Evolutionary conservation across 2,888 invertebrate species (phyloP).

Genomic region (Chalcosyrphus nemorum): DNA sequence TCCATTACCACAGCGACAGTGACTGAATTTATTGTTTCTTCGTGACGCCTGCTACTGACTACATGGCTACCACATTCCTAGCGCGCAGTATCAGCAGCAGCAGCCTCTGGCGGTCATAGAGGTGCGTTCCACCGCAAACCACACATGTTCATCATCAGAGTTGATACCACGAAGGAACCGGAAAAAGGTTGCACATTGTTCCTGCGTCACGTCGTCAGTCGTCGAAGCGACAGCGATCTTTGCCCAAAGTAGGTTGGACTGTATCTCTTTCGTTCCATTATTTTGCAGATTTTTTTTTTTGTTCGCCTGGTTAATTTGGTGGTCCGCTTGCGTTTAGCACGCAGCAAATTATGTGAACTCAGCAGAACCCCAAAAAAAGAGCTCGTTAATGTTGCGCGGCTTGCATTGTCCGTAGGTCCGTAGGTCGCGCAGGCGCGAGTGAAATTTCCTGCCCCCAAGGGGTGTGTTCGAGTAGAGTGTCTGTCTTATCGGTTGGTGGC

Average conservation of each 20-base stretch:
- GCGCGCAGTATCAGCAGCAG: no score
- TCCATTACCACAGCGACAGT: conserved; percentile 65
- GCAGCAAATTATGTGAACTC: conserved; percentile 66
- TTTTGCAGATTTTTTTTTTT: conserved; percentile 29
- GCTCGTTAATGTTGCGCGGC: conserved; percentile 54
- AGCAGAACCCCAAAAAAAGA: conserved; percentile 48
- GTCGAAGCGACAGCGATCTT: conserved; percentile 39
- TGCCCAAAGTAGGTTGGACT: conserved; percentile 55
- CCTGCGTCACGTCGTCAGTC: conserved; percentile 17
- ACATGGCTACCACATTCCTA: conserved; percentile 65
- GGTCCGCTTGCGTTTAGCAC: conserved; percentile 66
- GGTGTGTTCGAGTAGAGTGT: conserved; percentile 11
- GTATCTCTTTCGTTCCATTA: conserved; percentile 1
- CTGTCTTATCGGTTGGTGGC: conserved; percentile 25
- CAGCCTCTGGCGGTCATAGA: conserved; percentile 47
- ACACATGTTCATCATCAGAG: conserved; percentile 46
- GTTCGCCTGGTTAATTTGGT: conserved; percentile 64
- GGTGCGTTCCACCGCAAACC: conserved; percentile 39
- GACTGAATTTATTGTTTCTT: conserved; percentile 68
- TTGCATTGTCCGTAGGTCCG: conserved; percentile 14
- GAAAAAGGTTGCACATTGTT: conserved; percentile 54
- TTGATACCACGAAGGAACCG: conserved; percentile 23
- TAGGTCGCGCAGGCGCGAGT: not conserved
- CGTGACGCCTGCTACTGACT: conserved; percentile 50
- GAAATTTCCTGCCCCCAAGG: conserved; percentile 3